phyloP scores from a whole-genome alignment of 2,797 vertebrate genomes.

The Nasua narica region DNA sequence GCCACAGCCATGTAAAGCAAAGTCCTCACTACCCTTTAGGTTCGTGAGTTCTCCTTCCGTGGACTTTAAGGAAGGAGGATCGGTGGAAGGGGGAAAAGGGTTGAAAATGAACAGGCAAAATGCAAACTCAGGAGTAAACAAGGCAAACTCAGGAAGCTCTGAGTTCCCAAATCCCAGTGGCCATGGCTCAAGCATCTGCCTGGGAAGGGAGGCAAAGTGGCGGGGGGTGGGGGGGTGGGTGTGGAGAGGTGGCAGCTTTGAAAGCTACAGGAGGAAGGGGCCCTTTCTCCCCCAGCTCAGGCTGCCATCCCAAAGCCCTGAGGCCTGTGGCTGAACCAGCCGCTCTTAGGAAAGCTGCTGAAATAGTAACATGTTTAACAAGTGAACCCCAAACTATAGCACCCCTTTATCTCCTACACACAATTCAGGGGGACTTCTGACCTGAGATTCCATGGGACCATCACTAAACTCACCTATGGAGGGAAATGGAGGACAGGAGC shows the following conservation, averaged over 20 bases:
- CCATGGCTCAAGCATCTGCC: neutral
- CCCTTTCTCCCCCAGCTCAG: neutral
- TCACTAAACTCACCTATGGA: neutral
- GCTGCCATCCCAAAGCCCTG: neutral
- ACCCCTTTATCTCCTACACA: neutral
- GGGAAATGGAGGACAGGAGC: neutral
- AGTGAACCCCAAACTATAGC: neutral
- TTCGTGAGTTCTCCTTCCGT: neutral
- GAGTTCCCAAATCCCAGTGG: neutral
- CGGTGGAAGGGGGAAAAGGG: rapidly evolving
- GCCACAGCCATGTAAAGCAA: neutral
- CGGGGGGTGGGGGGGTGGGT: neutral
- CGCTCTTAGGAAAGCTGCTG: neutral
- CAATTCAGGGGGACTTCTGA: neutral
- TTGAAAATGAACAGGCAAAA: neutral
- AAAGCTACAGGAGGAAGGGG: neutral
- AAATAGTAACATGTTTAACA: neutral
- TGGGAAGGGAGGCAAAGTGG: neutral
- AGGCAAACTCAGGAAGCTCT: neutral
- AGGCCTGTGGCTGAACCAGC: neutral
- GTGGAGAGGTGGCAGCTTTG: neutral
- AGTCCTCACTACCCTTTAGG: neutral
- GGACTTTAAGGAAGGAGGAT: neutral
- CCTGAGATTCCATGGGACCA: neutral
- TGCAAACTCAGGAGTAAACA: neutral